Evolutionary conservation across 2,797 vertebrate genomes (phyloP), one percentile per base, ranked within the genome.

Genomic region (Carduelis carduelis): DNA sequence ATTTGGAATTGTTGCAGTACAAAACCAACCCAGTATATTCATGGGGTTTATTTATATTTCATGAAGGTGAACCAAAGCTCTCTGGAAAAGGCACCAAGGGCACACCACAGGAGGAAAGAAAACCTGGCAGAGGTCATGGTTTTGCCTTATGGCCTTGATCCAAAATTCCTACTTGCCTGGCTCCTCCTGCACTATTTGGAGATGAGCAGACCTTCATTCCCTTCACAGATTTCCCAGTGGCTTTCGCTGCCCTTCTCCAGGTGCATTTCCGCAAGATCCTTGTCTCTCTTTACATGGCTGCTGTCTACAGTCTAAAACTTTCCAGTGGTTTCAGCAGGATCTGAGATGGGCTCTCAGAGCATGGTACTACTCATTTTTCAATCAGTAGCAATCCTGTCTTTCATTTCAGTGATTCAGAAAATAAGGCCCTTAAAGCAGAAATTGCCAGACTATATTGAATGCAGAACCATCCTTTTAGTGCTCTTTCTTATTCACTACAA

Each of bases 401-500:
- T 87, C 71, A 63, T 93, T 94, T 88, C 61, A 87, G n/a, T 85
- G 65, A 78, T 80, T 87, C 65, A 81, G 68, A 65, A 77, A 78
- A 82, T 86, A 86, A 77, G 79, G 2, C 19, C 17, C 44, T 92
- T 71, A 89, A 89, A 95, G 68, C 20, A 91, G 65, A 93, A 94
- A 53, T 78, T 85, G 65, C 72, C 35, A 86, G 65, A 78, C 5
- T 78, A 81, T 71, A 96, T 83, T 92, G 85, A 90, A 96, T 83
- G 32, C 93, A 96, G 95, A 95, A 59, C 43, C 23, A 65, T 85
- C 57, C 14, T 91, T 83, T 89, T 84, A 90, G 71, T 72, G 59
- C 15, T 82, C 68, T 68, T 93, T 91, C 79, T 91, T 94, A 91
- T 83, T 93, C 70, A 78, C 76, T 83, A 71, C 69, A 83, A 57